Evolutionary conservation across 2,113 vertebrate genomes (phyloP).

Genomic region (Pteropus alecto): DNA sequence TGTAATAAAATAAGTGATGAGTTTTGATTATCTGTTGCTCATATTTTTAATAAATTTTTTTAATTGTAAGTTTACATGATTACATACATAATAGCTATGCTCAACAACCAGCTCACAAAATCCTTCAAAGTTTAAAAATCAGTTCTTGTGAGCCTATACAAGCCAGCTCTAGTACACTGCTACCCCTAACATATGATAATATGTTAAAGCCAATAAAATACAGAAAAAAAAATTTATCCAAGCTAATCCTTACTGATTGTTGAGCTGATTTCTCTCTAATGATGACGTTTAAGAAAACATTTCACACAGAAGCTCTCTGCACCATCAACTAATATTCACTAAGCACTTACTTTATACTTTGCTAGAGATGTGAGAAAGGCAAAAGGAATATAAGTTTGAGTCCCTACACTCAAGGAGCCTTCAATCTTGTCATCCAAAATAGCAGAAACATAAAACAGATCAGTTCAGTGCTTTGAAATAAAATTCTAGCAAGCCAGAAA

Average conservation of each 20-base stretch:
- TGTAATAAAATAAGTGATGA: background rate
- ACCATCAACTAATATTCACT: background rate
- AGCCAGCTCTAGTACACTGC: background rate
- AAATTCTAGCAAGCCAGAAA: background rate
- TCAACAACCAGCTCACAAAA: background rate
- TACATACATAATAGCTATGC: background rate
- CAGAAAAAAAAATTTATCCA: background rate
- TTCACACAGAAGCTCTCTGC: background rate
- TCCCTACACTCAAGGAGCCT: background rate
- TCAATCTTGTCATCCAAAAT: background rate
- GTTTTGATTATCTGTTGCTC: background rate
- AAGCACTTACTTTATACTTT: background rate
- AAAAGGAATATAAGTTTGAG: background rate
- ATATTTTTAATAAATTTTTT: slow-evolving; percentile 17
- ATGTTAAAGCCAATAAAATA: background rate
- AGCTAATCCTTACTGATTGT: background rate
- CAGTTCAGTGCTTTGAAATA: background rate
- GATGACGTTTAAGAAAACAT: background rate
- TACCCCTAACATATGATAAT: background rate
- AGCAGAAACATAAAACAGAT: background rate
- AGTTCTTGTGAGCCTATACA: background rate
- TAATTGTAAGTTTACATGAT: slow-evolving; percentile 11
- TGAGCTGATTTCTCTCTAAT: background rate
- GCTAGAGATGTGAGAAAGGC: background rate
- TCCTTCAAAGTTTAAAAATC: background rate